phyloP scores from a whole-genome alignment of 2,797 vertebrate genomes.

The Silurus aristotelis region DNA sequence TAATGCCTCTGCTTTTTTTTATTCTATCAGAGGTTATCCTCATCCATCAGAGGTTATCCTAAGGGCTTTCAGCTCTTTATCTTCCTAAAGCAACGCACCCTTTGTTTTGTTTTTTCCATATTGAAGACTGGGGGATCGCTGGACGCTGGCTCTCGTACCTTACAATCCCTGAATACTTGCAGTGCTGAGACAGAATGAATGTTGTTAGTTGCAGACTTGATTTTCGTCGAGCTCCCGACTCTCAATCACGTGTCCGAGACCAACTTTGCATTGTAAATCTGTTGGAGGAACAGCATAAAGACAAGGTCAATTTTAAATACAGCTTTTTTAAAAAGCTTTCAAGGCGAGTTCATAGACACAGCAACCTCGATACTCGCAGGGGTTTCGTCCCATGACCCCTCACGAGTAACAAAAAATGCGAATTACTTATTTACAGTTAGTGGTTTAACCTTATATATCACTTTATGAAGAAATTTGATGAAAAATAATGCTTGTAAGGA shows the following conservation, averaged over 20 bases:
- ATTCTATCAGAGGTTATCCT: conserved; percentile 32
- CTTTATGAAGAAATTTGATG: no score
- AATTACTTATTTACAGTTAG: no score
- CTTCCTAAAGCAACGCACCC: conserved; percentile 10
- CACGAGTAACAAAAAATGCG: no score
- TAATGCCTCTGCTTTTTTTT: conserved; percentile 12
- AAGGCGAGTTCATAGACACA: no score
- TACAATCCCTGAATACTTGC: background rate
- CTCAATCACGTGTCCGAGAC: background rate
- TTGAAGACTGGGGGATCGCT: conserved; percentile 15
- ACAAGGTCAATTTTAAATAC: background rate
- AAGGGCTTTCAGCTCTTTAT: conserved; percentile 25
- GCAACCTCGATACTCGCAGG: no score
- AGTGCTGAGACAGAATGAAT: background rate
- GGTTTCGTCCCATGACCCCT: no score
- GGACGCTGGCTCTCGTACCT: background rate
- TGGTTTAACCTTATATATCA: no score
- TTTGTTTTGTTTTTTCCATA: background rate
- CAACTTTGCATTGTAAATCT: conserved; percentile 13
- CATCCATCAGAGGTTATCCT: conserved; percentile 31
- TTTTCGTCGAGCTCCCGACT: background rate
- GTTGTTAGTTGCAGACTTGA: conserved; percentile 10
- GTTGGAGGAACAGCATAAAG: background rate
- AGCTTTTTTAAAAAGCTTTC: background rate
- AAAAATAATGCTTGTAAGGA: background rate